Evolutionary conservation across 1,140 invertebrate species (phyloP), one percentile per base, ranked within the genome.

Genomic region (Ostrea denselamellosa): DNA sequence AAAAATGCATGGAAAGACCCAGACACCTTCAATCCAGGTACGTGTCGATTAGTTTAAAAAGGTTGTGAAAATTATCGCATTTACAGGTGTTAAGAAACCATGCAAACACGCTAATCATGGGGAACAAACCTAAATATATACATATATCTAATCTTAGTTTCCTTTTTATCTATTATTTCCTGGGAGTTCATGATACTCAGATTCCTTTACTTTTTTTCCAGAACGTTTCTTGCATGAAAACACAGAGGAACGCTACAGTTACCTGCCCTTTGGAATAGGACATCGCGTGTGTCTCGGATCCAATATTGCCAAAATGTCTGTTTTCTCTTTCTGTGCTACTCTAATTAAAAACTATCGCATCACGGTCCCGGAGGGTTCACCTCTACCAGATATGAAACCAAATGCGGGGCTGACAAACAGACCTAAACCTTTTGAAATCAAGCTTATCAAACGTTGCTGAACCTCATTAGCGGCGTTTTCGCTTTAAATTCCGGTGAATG

Each of bases 1-100:
- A 95, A 96, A 0, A 90, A 95, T 7, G 93, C 96, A 44, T 98
- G 97, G 96, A 90, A 90, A 44, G 94, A 97, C 52, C 97, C 98
- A 0, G 95, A 97, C n/a, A 90, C 93, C 14, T 98, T 97, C 92
- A 95, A 95, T 28, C 97, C 97, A 0, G 95, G 96, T 14, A 95
- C 97, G 86, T 91, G 58, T n/a, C 14, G 14, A 62, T 17, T 44
- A 44, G 34, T 44, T 44, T 44, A 44, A 44, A 44, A 44, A 44
- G 34, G 34, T 44, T 44, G 34, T 44, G 34, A 1, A 44, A 5
- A 44, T 44, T 5, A 44, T 44, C 34, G 34, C 34, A 44, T 2
- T 2, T 2, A 44, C 34, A 44, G 34, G 34, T 44, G 34, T 44
- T 1, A 44, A 44, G n/a, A 44, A 44, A 44, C 34, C 34, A 44